Evolutionary conservation across 2,888 invertebrate species (phyloP), one percentile per base, ranked within the genome.

Genomic region (Nemurella pictetii): DNA sequence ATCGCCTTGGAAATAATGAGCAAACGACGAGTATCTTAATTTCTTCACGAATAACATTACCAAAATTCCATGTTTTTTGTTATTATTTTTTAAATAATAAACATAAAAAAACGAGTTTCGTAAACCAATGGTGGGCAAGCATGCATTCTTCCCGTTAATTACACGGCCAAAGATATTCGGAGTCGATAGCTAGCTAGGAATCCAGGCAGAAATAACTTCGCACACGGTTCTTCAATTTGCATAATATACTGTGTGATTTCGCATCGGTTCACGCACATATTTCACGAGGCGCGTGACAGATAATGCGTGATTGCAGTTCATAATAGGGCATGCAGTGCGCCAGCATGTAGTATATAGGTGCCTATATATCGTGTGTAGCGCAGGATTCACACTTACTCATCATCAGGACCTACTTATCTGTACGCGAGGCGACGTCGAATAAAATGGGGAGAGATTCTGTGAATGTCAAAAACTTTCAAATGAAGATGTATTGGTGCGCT

Each of bases 381-480:
- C 20, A 12, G 55, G 55, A 55, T 55, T 55, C 55, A 55, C 9
- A 20, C 55, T 55, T 55, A 55, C 20, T 55, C 55, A 55, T 55
- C 55, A 55, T 55, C 55, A 55, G 20, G 55, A 55, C 55, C 55
- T 55, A 55, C 55, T 55, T 55, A 55, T 55, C 55, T 55, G 55
- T 55, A 55, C 3, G 55, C 9, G 55, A 55, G 20, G 55, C 15
- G 55, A 55, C 55, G 55, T 55, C 55, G 55, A 55, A 55, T 55
- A 55, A 55, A 55, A 55, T 55, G 55, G 55, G 55, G 55, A 55
- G 55, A 55, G 55, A 55, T 55, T 55, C 55, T 55, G 55, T 55
- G 55, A 55, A 55, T 55, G 55, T 55, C 55, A 80, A 80, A 80
- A 80, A 80, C 35, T 80, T 80, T 80, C 26, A 80, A 80, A 80